These are phyloP conservation scores for Lytechinus variegatus DNA, from an alignment of 35 echinoderm and acorn worm genomes.

Conservation along the genomic window DNA sequence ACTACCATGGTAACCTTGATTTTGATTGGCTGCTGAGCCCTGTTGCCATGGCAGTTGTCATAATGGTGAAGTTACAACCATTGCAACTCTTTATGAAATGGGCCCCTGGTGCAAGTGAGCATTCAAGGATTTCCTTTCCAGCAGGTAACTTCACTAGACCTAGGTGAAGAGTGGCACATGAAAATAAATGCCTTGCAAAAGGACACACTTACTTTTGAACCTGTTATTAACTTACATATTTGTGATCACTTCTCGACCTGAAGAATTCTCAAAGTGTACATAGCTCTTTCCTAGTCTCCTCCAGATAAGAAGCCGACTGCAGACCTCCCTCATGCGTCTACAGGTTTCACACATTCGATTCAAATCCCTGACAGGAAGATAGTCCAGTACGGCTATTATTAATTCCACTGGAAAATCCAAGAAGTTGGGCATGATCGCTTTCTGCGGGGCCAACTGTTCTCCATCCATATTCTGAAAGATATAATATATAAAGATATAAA, in stretches of 20 bases:
- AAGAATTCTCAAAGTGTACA: not conserved
- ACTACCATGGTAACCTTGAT: no score
- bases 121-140: no score
- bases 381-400: not conserved
- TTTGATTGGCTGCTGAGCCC: no score
- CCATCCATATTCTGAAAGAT: not conserved
- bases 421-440: not conserved
- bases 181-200: no score
- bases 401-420: conserved; percentile 10
- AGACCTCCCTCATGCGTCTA: conserved; percentile 27
- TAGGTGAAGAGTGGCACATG: no score
- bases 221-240: not conserved
- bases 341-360: not conserved
- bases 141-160: no score
- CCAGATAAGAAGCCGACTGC: conserved; percentile 6
- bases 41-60: no score
- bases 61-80: no score
- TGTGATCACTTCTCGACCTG: not conserved
- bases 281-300: not conserved
- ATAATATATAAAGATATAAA: no score
- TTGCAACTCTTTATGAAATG: no score
- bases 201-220: no score
- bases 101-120: no score
- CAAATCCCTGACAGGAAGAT: conserved; percentile 15
- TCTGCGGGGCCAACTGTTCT: not conserved